These are phyloP conservation scores for Takifugu ocellatus DNA, from an alignment of 2,797 vertebrate species.

Conservation along the genomic window DNA sequence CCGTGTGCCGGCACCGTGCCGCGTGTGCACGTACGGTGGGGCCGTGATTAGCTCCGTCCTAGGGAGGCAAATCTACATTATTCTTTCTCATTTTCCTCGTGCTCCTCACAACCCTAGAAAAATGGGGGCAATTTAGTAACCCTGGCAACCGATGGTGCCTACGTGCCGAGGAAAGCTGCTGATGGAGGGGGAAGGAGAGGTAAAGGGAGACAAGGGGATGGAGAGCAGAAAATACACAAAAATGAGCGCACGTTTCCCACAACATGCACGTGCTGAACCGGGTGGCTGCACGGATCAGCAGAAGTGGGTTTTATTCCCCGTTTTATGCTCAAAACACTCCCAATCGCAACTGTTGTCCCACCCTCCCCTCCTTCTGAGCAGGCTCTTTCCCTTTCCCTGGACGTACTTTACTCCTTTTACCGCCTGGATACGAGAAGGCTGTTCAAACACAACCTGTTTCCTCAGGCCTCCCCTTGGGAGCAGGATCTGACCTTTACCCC, in stretches of 20 bases:
- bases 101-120: slow-evolving; percentile 68
- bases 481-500: slow-evolving; percentile 57
- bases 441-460: slow-evolving; percentile 76
- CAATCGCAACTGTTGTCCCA: slow-evolving; percentile 15
- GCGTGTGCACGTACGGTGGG: slow-evolving; percentile 18
- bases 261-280: slow-evolving; percentile 18
- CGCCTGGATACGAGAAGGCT: slow-evolving; percentile 49
- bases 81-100: slow-evolving; percentile 59
- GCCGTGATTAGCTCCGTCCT: slow-evolving; percentile 67
- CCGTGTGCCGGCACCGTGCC: slow-evolving; percentile 18
- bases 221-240: slow-evolving; percentile 28
- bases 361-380: slow-evolving; percentile 1
- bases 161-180: slow-evolving; percentile 56
- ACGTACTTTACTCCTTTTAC: slow-evolving; percentile 26
- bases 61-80: slow-evolving; percentile 68
- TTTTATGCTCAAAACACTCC: slow-evolving; percentile 13
- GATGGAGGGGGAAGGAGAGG: slow-evolving; percentile 49
- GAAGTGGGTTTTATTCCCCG: slow-evolving; percentile 17
- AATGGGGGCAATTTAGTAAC: slow-evolving; percentile 75
- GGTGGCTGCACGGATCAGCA: slow-evolving; percentile 3
- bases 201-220: slow-evolving; percentile 4
- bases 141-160: slow-evolving; percentile 72
- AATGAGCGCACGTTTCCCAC: slow-evolving; percentile 26
- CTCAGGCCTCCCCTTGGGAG: slow-evolving; percentile 54
- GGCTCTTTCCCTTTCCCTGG: slow-evolving; percentile 6